Percentiles rank a stretch among this genome's conserved stretches.
Evolutionary conservation across 1,140 invertebrate species (phyloP).

Genomic region (Chymomyza costata): DNA sequence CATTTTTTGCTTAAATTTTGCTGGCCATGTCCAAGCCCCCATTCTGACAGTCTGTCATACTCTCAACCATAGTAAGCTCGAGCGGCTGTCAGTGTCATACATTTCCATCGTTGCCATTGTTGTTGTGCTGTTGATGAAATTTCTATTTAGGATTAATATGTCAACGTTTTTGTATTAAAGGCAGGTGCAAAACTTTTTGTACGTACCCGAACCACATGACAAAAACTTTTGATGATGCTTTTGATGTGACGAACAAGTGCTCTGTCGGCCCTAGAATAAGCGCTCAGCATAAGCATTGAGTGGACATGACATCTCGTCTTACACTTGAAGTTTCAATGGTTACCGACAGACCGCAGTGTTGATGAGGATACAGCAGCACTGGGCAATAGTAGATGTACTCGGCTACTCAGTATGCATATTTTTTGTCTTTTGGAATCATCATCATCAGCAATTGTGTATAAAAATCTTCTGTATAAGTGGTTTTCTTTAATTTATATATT

Average conservation of each 20-base stretch:
- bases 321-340: constrained; percentile 57
- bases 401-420: too few relatives aligned
- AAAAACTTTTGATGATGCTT: constrained; percentile 66
- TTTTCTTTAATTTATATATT: too few relatives aligned
- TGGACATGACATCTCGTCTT: constrained; percentile 64
- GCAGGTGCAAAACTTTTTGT: too few relatives aligned
- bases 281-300: constrained; percentile 30
- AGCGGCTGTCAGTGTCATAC: constrained; percentile 18
- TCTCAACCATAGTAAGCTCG: not conserved
- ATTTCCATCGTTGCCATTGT: constrained; percentile 17
- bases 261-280: constrained; percentile 3
- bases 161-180: constrained; percentile 44
- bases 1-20: not conserved
- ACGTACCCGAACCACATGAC: constrained; percentile 58
- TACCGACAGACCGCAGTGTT: constrained; percentile 49
- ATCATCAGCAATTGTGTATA: too few relatives aligned
- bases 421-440: too few relatives aligned
- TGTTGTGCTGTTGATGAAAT: constrained; percentile 47
- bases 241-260: constrained; percentile 62
- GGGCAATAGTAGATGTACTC: too few relatives aligned
- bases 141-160: constrained; percentile 71
- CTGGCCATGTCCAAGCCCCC: too few relatives aligned
- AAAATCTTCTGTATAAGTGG: too few relatives aligned
- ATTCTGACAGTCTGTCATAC: not conserved
- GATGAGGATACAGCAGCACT: constrained; percentile 58